Evolutionary conservation across 1,140 invertebrate species (phyloP).

Genomic region (Cydia strobilella): DNA sequence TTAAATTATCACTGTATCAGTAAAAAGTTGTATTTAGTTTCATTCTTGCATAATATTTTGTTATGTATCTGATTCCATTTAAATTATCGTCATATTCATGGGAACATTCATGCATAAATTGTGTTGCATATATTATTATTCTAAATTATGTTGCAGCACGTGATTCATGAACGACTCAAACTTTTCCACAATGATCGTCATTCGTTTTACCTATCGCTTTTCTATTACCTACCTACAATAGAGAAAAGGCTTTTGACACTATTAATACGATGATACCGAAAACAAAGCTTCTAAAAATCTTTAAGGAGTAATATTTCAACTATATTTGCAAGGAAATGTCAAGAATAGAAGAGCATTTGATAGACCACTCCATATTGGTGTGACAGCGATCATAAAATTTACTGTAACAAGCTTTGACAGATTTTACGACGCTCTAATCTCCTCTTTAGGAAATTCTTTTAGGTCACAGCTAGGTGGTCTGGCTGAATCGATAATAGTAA

Average conservation of each 20-base stretch:
- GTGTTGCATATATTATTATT: too few relatives aligned
- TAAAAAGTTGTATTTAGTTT: background rate
- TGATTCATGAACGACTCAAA: too few relatives aligned
- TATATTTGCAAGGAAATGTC: background rate
- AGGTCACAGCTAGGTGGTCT: conserved; percentile 53
- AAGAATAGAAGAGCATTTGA: conserved; percentile 20
- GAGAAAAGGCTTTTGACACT: too few relatives aligned
- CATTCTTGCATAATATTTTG: background rate
- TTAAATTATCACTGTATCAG: conserved; percentile 17
- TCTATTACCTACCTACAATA: too few relatives aligned
- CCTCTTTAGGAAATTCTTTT: conserved; percentile 40
- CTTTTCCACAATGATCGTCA: too few relatives aligned
- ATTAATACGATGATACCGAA: too few relatives aligned
- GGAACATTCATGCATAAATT: conserved; percentile 21
- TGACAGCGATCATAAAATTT: conserved; percentile 42
- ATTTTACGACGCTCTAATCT: conserved; percentile 60
- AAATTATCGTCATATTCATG: background rate
- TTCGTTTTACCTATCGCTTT: too few relatives aligned
- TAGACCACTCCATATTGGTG: conserved; percentile 42
- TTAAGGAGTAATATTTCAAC: conserved; percentile 31
- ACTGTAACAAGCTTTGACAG: conserved; percentile 47
- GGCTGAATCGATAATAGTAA: conserved; percentile 35
- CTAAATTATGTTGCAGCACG: too few relatives aligned
- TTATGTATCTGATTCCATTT: background rate
- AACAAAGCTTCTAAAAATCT: too few relatives aligned